phyloP scores from a whole-genome alignment of 2,797 vertebrate species.

The Tenualosa thibaudeaui region DNA sequence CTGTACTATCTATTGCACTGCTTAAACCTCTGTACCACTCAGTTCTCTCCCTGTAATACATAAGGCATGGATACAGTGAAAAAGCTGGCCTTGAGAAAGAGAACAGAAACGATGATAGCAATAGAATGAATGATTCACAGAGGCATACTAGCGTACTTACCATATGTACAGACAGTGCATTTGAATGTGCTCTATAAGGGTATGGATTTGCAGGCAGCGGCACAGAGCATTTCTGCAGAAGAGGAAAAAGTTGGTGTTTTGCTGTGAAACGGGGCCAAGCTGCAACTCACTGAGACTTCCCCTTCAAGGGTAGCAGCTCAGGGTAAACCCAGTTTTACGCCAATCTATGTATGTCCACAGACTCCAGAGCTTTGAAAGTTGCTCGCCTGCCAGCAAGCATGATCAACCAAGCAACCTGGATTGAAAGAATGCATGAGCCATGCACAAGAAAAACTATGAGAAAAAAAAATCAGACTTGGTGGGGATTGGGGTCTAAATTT shows the following conservation, averaged over 20 bases:
- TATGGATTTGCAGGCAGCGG: neutral
- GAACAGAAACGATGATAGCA: neutral
- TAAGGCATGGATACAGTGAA: neutral
- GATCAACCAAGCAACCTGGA: neutral
- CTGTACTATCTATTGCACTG: no score
- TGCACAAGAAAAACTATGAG: constrained; percentile 11
- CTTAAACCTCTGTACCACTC: no score
- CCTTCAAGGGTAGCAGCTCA: neutral
- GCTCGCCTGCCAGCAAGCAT: neutral
- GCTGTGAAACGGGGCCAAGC: neutral
- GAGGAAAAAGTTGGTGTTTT: neutral
- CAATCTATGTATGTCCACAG: neutral
- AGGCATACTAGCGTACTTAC: neutral
- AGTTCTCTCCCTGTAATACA: neutral
- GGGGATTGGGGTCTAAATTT: no score
- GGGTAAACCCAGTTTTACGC: neutral
- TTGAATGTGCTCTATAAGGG: neutral
- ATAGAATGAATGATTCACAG: neutral
- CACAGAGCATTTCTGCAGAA: neutral
- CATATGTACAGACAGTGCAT: neutral
- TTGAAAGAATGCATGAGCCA: neutral
- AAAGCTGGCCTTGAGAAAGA: neutral
- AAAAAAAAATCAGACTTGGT: neutral
- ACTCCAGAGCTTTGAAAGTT: neutral
- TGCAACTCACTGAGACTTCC: neutral